A percentile compares a stretch with the other conserved stretches of the same genome.
Conservation (phyloP, 2,888 invertebrate species). For the Scaeva pyrastri region DNA sequence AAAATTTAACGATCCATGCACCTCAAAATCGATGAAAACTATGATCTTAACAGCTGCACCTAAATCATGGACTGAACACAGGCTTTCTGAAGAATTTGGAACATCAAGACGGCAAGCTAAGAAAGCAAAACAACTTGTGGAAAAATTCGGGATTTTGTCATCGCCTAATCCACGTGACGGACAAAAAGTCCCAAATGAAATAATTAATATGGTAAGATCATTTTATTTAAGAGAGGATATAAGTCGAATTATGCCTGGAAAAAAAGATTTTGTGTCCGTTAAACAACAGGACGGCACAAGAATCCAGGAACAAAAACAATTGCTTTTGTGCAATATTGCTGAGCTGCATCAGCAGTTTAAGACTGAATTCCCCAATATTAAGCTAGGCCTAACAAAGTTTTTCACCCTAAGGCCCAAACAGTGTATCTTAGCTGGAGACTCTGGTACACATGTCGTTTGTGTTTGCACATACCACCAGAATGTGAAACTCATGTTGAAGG, state of each 20-base stretch:
- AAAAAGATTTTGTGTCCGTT: too few relatives aligned
- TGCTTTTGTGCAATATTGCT: conserved; percentile 4
- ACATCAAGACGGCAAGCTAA: too few relatives aligned
- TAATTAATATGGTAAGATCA: neutral
- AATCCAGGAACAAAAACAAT: conserved; percentile 2
- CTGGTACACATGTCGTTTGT: conserved; percentile 17
- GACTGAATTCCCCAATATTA: neutral
- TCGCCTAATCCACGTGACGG: neutral
- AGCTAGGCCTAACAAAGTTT: neutral
- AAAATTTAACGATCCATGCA: too few relatives aligned
- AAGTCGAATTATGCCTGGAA: neutral
- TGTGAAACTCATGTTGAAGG: neutral
- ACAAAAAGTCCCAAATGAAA: neutral
- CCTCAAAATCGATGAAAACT: too few relatives aligned
- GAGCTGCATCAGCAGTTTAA: conserved; percentile 1
- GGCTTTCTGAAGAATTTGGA: too few relatives aligned
- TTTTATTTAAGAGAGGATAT: neutral
- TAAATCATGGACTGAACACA: too few relatives aligned
- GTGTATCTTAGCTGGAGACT: conserved; percentile 12
- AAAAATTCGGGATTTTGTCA: too few relatives aligned
- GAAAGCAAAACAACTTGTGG: too few relatives aligned
- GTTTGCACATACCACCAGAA: too few relatives aligned
- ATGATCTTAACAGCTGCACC: too few relatives aligned
- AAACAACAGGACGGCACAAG: neutral
- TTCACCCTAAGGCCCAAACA: neutral